Percentiles rank a stretch among this genome's conserved stretches.
These are phyloP conservation scores for Alentia gelatinosa DNA, from an alignment of 2,888 invertebrate genomes.

Conservation along the genomic window DNA sequence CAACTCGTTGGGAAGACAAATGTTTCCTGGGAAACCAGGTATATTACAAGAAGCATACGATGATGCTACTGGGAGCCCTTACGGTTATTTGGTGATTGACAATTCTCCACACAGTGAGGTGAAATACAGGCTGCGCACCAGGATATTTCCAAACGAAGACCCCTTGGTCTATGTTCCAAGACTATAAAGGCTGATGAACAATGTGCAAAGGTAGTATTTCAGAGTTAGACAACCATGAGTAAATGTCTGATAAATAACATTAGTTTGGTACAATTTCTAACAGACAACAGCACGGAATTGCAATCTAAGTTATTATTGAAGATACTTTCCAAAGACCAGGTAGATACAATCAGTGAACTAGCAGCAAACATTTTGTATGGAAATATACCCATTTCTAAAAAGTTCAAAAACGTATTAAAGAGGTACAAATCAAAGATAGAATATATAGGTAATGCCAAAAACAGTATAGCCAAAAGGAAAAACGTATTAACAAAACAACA, in stretches of 20 bases:
- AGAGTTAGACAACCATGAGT: background rate
- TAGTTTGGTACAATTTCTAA: background rate
- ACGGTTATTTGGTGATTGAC: constrained; percentile 52
- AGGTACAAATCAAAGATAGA: background rate
- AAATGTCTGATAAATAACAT: background rate
- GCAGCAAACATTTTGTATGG: background rate
- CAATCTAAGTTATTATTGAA: background rate
- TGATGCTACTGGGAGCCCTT: constrained; percentile 53
- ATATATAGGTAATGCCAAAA: background rate
- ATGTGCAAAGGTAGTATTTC: background rate
- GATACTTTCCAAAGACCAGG: background rate
- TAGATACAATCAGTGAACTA: background rate
- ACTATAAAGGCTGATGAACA: background rate
- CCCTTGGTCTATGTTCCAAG: constrained; percentile 22
- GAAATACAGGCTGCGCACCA: constrained; percentile 25
- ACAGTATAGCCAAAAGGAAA: background rate
- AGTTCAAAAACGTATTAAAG: background rate
- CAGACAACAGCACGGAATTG: background rate
- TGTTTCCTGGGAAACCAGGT: background rate
- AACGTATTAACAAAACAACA: background rate
- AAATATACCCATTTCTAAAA: background rate
- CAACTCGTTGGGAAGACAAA: background rate
- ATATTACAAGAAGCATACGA: constrained; percentile 4
- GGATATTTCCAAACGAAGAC: constrained; percentile 48
- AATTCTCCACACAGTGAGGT: background rate